These are phyloP conservation scores for Stratiolaelaps scimitus DNA, from an alignment of 1,140 invertebrate genomes.

Conservation along the genomic window DNA sequence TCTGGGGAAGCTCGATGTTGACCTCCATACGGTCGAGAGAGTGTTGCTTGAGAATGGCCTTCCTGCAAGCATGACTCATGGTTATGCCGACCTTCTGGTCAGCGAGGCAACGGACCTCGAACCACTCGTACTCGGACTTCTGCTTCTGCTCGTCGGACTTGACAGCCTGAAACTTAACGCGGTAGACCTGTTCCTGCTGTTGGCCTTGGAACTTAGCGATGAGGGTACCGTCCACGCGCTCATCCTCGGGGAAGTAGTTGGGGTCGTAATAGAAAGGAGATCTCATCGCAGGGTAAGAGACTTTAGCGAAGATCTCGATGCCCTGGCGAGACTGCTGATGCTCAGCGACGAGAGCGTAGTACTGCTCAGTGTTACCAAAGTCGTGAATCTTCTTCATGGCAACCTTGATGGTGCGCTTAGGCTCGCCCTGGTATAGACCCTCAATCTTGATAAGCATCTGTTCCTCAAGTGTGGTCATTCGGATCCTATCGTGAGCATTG, in stretches of 20 bases:
- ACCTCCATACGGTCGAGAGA: conserved; percentile 11
- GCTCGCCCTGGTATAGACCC: conserved; percentile 5
- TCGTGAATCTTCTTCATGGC: conserved; percentile 23
- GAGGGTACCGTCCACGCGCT: conserved; percentile 23
- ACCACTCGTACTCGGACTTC: conserved; percentile 9
- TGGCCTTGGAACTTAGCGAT: conserved; percentile 6
- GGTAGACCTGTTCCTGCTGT: conserved; percentile 2
- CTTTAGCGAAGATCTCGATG: background rate
- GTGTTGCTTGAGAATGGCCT: conserved; percentile 21
- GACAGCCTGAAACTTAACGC: conserved; percentile 7
- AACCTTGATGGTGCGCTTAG: conserved; percentile 15
- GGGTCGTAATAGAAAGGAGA: conserved; percentile 9
- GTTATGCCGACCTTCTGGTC: background rate
- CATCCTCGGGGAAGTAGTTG: background rate
- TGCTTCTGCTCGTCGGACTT: conserved; percentile 16
- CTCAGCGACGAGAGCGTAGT: conserved; percentile 9
- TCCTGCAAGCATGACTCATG: conserved; percentile 12
- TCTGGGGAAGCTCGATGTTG: conserved; percentile 3
- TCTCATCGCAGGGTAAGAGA: background rate
- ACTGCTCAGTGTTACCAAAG: conserved; percentile 1
- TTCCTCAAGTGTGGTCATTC: background rate
- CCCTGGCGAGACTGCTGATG: background rate
- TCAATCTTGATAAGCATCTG: conserved; percentile 24
- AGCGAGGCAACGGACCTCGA: conserved; percentile 16
- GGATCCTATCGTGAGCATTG: background rate